Evolutionary conservation across 53 echinoderm and acorn worm genomes (phyloP), one percentile per base, ranked within the genome.

Genomic region (Henricia sp.): DNA sequence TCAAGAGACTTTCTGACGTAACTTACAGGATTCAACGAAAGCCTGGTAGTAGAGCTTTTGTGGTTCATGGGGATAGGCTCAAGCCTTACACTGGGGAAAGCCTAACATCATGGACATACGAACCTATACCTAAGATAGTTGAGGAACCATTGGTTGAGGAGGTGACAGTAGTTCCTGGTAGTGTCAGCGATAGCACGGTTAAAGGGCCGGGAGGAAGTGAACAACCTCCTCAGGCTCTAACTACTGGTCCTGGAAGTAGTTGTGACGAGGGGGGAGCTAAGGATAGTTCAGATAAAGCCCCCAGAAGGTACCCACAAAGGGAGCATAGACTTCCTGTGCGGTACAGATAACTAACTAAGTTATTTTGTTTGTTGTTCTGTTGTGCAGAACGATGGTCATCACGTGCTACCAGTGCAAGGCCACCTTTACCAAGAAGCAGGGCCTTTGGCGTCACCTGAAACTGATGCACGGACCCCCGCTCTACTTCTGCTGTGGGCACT

Each of bases 61-160:
- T 55, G 6, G 37, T 82, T 20, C 82, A 82, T 82, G 67, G 51
- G 21, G 67, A 82, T 48, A 27, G 82, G 20, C 52, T 82, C 23
- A 82, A 82, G 67, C 82, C 82, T 17, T 82, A 67, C 40, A 58
- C 39, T 4, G 67, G 82, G 20, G 20, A 68, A 24, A 55, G 8
- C 6, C 5, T 8, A 24, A n/a, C 10, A 4, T 24, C 55, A 4
- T 55, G 55, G 55, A 17, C 17, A n/a, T 55, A 55, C 23, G n/a
- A 55, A n/a, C n/a, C n/a, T n/a, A n/a, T n/a, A n/a, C 55, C 55
- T n/a, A 17, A 55, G 10, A n/a, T 55, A 55, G 55, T 55, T 19
- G 10, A 55, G 23, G 19, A n/a, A 55, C 55, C 55, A 9, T 24
- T 55, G 10, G 19, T 4, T n/a, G 55, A 55, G 10, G 55, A n/a